Conservation (phyloP, 1,140 invertebrate genomes). For the Zaprionus camerounensis region DNA sequence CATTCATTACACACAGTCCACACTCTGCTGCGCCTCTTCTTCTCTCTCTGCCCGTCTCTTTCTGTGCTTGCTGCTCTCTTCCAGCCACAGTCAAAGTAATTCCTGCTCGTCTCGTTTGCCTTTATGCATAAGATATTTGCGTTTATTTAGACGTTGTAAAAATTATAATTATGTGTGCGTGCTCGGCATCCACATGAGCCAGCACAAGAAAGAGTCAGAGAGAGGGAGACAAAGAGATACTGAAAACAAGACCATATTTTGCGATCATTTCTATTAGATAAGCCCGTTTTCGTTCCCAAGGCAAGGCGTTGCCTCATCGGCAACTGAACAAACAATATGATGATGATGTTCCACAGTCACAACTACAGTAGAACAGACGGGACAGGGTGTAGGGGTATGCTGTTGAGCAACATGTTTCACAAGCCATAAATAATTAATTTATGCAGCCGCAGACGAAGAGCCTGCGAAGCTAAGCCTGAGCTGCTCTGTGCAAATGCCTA, state of each 20-base stretch:
- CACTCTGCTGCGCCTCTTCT: background rate
- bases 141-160: constrained; percentile 81
- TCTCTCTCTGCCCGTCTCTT: background rate
- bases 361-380: constrained; percentile 12
- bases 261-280: constrained; percentile 75
- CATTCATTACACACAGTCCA: constrained; percentile 62
- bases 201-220: background rate
- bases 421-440: constrained; percentile 81
- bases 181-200: constrained; percentile 53
- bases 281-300: constrained; percentile 17
- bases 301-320: constrained; percentile 46
- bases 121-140: constrained; percentile 73
- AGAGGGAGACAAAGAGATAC: constrained; percentile 5
- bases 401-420: constrained; percentile 63
- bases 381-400: background rate
- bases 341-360: constrained; percentile 31
- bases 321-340: constrained; percentile 63
- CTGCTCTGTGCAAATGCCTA: constrained; percentile 72
- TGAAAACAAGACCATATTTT: constrained; percentile 68
- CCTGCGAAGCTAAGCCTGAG: constrained; percentile 27
- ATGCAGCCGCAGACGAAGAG: constrained; percentile 62
- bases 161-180: constrained; percentile 82
- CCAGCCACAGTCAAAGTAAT: constrained; percentile 1
- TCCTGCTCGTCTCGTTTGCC: constrained; percentile 40
- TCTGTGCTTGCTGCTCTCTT: background rate